A percentile compares a stretch with the other conserved stretches of the same genome.
Evolutionary conservation across 2,797 vertebrate genomes (phyloP).

Genomic region (Centroberyx gerrardi): DNA sequence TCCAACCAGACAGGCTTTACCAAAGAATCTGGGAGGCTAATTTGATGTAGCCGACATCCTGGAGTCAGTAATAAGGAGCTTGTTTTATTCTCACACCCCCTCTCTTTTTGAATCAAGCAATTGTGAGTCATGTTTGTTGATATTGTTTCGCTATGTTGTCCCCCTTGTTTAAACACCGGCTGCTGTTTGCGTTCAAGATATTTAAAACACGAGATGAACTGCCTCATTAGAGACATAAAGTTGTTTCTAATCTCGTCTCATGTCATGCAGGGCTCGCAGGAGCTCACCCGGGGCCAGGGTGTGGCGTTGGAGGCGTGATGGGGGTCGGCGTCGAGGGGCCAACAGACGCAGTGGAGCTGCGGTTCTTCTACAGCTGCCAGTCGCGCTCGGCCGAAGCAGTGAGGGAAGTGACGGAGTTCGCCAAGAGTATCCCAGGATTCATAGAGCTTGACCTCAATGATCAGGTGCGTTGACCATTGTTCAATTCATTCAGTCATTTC

Average conservation of each 20-base stretch:
- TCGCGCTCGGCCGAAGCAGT: slow-evolving; percentile 96
- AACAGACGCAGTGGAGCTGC: slow-evolving; percentile 91
- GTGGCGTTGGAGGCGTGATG: slow-evolving; percentile 52
- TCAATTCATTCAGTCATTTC: too few species aligned
- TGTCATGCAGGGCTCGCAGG: slow-evolving; percentile 33
- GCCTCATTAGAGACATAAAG: not conserved
- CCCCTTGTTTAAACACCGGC: too few species aligned
- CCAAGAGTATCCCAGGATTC: slow-evolving; percentile 98
- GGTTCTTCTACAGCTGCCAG: slow-evolving; percentile 97
- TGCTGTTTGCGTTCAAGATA: too few species aligned
- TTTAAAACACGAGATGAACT: too few species aligned
- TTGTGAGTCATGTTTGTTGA: too few species aligned
- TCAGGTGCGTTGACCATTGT: slow-evolving; percentile 82
- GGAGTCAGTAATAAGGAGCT: too few species aligned
- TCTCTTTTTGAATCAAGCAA: too few species aligned
- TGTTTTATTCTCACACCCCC: too few species aligned
- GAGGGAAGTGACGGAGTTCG: slow-evolving; percentile 98
- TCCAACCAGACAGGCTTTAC: too few species aligned
- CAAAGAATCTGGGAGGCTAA: too few species aligned
- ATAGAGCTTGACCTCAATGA: slow-evolving; percentile 95
- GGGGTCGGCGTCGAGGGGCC: slow-evolving; percentile 76
- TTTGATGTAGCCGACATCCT: too few species aligned
- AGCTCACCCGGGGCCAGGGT: slow-evolving; percentile 47
- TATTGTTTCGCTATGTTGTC: too few species aligned
- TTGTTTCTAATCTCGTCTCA: not conserved